Percentiles rank a stretch among this genome's conserved stretches.
Conservation (phyloP, 2,888 invertebrate genomes). For the Brenthis hecate region DNA sequence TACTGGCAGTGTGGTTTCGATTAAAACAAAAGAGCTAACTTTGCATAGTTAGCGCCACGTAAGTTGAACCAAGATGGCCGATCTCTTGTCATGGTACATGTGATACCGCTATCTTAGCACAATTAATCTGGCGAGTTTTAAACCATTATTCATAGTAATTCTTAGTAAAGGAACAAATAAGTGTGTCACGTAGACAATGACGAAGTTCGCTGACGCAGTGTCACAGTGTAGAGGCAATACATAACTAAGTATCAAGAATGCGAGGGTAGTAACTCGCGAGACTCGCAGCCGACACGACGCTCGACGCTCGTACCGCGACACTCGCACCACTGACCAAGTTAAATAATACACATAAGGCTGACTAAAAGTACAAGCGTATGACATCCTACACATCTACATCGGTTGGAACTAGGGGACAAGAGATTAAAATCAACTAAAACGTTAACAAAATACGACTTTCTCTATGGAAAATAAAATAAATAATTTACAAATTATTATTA, state of each 20-base stretch:
- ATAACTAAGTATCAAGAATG: slow-evolving; percentile 48
- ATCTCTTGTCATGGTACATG: no score
- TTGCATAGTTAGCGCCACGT: neutral
- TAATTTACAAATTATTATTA: slow-evolving; percentile 74
- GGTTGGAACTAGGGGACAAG: slow-evolving; percentile 76
- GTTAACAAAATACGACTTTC: slow-evolving; percentile 82
- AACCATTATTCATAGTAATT: neutral
- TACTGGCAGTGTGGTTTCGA: slow-evolving; percentile 30
- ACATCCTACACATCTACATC: slow-evolving; percentile 78
- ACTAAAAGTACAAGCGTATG: slow-evolving; percentile 82
- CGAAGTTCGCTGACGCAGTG: slow-evolving; percentile 37
- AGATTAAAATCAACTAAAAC: slow-evolving; percentile 82
- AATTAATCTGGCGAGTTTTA: no score
- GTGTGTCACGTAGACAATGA: neutral
- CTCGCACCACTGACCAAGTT: slow-evolving; percentile 65
- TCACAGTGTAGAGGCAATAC: neutral
- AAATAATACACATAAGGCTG: slow-evolving; percentile 76
- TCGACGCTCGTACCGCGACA: slow-evolving; percentile 19
- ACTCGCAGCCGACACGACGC: slow-evolving; percentile 48
- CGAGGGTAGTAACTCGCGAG: slow-evolving; percentile 65
- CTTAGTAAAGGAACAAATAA: neutral
- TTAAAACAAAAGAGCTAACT: neutral
- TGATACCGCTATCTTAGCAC: no score
- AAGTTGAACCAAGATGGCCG: neutral
- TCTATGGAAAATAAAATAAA: slow-evolving; percentile 80